Conservation (phyloP, 2,888 invertebrate genomes). For the Colostygia pectinataria region DNA sequence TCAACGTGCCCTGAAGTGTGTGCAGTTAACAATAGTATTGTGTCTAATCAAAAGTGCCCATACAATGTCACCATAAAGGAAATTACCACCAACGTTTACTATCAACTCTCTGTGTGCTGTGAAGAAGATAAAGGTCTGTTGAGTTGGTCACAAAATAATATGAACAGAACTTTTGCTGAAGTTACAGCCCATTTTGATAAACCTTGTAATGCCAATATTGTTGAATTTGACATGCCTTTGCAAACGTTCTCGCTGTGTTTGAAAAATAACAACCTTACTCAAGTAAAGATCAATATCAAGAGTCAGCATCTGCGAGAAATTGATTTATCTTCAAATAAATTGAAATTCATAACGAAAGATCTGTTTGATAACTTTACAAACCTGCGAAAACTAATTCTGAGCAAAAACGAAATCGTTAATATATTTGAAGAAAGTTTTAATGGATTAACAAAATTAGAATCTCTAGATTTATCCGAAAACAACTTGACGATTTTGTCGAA, state of each 20-base stretch:
- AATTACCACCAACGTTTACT: conserved; percentile 49
- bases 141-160: conserved; percentile 51
- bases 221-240: conserved; percentile 57
- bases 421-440: conserved; percentile 83
- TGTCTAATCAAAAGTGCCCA: conserved; percentile 60
- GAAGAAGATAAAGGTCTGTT: conserved; percentile 47
- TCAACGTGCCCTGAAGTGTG: conserved; percentile 62
- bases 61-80: conserved; percentile 65
- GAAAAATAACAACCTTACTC: conserved; percentile 59
- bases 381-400: conserved; percentile 86
- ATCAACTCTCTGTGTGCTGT: conserved; percentile 58
- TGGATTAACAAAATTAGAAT: conserved; percentile 84
- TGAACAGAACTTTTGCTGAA: conserved; percentile 63
- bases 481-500: conserved; percentile 82
- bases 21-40: conserved; percentile 52
- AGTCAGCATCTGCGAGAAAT: conserved; percentile 75
- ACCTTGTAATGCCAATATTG: conserved; percentile 55
- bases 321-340: conserved; percentile 84
- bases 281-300: conserved; percentile 59
- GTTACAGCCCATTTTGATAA: conserved; percentile 50
- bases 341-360: conserved; percentile 76
- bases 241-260: conserved; percentile 60
- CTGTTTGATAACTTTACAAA: conserved; percentile 81
- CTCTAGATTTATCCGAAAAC: conserved; percentile 88
- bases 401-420: conserved; percentile 85